Conservation (phyloP, 1,140 invertebrate genomes). For the Zaprionus africanus region DNA sequence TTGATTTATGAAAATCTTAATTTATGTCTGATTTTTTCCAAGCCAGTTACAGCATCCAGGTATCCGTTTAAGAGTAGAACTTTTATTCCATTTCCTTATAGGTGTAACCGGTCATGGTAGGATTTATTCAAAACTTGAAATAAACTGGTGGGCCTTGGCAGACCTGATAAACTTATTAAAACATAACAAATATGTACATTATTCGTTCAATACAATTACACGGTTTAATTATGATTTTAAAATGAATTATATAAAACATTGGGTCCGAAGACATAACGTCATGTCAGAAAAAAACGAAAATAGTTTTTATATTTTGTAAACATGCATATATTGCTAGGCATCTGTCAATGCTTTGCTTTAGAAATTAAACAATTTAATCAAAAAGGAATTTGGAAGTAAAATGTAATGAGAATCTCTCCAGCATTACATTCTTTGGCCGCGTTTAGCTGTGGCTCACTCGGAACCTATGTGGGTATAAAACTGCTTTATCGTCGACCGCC, state of each 20-base stretch:
- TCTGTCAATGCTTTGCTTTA: neutral
- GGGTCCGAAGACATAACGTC: neutral
- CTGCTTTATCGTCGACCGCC: constrained; percentile 31
- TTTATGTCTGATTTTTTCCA: too few relatives aligned
- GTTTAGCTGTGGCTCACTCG: constrained; percentile 53
- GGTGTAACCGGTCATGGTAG: too few relatives aligned
- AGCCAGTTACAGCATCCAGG: too few relatives aligned
- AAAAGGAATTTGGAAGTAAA: neutral
- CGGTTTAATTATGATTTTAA: too few relatives aligned
- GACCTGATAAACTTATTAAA: too few relatives aligned
- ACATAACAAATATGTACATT: too few relatives aligned
- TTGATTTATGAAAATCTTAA: too few relatives aligned
- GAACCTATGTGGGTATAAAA: constrained; percentile 42
- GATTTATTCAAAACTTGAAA: too few relatives aligned
- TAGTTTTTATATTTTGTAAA: neutral
- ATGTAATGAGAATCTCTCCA: constrained; percentile 36
- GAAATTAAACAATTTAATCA: constrained; percentile 1
- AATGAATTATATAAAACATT: neutral
- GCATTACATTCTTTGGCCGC: constrained; percentile 48
- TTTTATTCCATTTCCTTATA: too few relatives aligned
- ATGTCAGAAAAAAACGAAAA: neutral
- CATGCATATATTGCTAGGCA: neutral
- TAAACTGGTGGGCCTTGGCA: too few relatives aligned
- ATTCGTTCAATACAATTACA: too few relatives aligned
- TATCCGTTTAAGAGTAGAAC: too few relatives aligned